Evolutionary conservation across 2,888 invertebrate species (phyloP).

Genomic region (Tipula unca): DNA sequence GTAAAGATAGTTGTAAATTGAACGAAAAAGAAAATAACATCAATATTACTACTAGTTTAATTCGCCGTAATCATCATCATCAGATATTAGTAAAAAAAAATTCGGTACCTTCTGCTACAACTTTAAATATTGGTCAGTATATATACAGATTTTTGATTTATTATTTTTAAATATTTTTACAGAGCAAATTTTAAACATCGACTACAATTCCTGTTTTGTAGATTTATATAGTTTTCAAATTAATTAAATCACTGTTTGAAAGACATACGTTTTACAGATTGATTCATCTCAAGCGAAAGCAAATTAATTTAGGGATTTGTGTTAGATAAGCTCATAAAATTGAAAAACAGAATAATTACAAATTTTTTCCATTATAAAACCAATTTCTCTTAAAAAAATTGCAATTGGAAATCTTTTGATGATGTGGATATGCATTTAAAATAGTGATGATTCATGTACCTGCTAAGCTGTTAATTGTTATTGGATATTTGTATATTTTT

Average conservation of each 20-base stretch:
- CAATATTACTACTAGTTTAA: background rate
- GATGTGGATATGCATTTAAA: too few species aligned
- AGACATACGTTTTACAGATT: too few species aligned
- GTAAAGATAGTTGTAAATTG: background rate
- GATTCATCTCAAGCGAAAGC: too few species aligned
- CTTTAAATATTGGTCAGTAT: conserved; percentile 14
- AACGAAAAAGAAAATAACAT: background rate
- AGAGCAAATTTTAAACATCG: too few species aligned
- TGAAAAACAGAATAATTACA: background rate
- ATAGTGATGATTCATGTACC: too few species aligned
- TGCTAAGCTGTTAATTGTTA: too few species aligned
- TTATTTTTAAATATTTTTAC: background rate
- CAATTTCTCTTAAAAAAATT: background rate
- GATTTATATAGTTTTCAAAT: too few species aligned
- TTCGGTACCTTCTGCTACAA: background rate
- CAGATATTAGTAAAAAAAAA: background rate
- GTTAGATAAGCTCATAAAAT: too few species aligned
- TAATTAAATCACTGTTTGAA: too few species aligned
- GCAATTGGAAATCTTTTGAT: too few species aligned
- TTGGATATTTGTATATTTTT: background rate
- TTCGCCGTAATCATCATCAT: background rate
- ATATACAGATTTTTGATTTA: background rate
- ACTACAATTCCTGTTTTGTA: too few species aligned
- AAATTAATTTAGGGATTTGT: too few species aligned
- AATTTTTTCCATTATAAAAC: background rate